Evolutionary conservation across 2,888 invertebrate species (phyloP), one percentile per base, ranked within the genome.

Genomic region (Theretra japonica): DNA sequence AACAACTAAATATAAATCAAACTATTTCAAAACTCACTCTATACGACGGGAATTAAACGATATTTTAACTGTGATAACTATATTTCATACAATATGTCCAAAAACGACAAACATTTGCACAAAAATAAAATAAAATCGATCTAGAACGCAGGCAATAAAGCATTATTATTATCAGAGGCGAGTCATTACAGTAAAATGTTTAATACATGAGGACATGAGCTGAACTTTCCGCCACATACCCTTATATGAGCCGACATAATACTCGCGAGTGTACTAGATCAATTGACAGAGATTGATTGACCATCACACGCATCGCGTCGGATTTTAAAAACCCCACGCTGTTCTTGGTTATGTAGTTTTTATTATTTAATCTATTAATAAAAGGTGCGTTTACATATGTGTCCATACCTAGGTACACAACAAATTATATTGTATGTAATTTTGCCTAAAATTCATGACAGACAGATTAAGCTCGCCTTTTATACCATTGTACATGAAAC

Each of bases 271-370:
- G 65, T 17, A 48, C 65, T 65, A 65, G 65, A 65, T 65, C 65
- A 48, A 65, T 65, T 65, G 65, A 65, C 65, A 65, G 65, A 65
- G 48, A 65, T 65, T 23, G 41, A 65, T 65, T 48, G 11, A 23
- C 17, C 23, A 17, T 23, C 65, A 23, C 62, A 30, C 21, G 62
- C 23, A 65, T 48, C 41, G 41, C 7, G 21, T 30, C 21, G 30
- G 33, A 30, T 21, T 62, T n/a, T 62, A 33, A 62, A 33, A 33
- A 33, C 33, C 21, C 21, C 30, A 59, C 3, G 11, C 60, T 19
- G 21, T 62, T 65, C 48, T 65, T 48, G 17, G 41, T 17, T 5
- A 17, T 11, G 21, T 21, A 7, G 11, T 33, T 21, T 33, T 62
- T 21, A 68, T 53, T 53, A 1, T 53, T 53, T n/a, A n/a, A 53